Evolutionary conservation across 2,797 vertebrate genomes (phyloP), one percentile per base, ranked within the genome.

Genomic region (Gymnocypris eckloni): DNA sequence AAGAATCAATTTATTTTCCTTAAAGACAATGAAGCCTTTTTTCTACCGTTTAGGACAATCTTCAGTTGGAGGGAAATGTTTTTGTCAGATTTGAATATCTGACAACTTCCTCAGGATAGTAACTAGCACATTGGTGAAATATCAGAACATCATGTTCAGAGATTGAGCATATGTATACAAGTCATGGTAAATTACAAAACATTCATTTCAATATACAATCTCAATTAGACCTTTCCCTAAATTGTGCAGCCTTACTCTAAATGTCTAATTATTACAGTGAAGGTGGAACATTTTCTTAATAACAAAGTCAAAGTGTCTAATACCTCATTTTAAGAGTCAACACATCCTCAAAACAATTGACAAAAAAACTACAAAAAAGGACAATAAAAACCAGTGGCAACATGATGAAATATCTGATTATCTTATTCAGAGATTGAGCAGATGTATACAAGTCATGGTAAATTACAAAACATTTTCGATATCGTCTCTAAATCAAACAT

Each of bases 401-500:
- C 69, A 15, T 45, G 10, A 18, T 79, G 15, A 71, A 54, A 86
- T 39, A 89, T 73, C 43, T 64, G 61, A 86, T 75, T 79, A 83
- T 52, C 43, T 52, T 79, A 43, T 86, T 77, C 59, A 84, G 78
- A 84, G 28, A 66, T 33, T 22, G 28, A 79, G 54, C 50, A 89
- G 64, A 77, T 75, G 77, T 48, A 88, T 71, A 77, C 28, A 84
- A 87, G 79, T 81, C 72, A 77, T 81, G 50, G 43, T 66, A 54
- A 80, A 80, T 75, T 80, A 83, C 73, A 79, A 84, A 84, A 86
- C 72, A 33, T 78, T 73, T 70, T 76, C 18, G 67, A 56, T 48
- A 69, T 79, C 50, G 76, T 83, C 70, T 88, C 70, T 85, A 84
- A 90, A 87, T 83, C 54, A 86, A 83, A 82, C 59, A n/a, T 43